phyloP scores from a whole-genome alignment of 2,888 invertebrate species.

The Acleris emargana region DNA sequence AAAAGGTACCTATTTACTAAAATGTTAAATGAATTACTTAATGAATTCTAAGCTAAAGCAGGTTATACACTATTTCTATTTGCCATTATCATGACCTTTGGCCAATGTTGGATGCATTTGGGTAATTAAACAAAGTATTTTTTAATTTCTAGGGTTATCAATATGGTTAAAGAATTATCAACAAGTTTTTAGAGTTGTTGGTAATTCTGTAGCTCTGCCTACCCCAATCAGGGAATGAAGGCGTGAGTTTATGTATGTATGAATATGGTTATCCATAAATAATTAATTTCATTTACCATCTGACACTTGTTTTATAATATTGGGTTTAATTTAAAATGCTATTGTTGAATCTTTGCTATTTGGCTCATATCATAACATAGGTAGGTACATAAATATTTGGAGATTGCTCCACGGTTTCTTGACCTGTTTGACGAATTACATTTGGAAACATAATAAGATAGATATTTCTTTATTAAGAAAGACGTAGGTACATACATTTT shows the following conservation, averaged over 20 bases:
- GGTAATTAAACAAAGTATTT: not conserved
- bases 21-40: not conserved
- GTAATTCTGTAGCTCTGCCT: too few species aligned
- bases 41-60: not conserved
- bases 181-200: too few species aligned
- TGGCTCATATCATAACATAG: too few species aligned
- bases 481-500: slow-evolving; percentile 47
- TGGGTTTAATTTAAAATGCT: not conserved
- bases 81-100: not conserved
- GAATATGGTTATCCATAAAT: not conserved
- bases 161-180: too few species aligned
- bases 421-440: slow-evolving; percentile 8
- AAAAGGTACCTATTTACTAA: not conserved
- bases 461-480: slow-evolving; percentile 43
- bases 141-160: not conserved
- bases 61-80: not conserved
- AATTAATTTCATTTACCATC: not conserved
- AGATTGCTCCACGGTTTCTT: slow-evolving; percentile 14
- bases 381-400: not conserved
- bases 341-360: not conserved
- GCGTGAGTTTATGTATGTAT: too few species aligned
- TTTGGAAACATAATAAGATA: slow-evolving; percentile 35
- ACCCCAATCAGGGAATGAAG: too few species aligned
- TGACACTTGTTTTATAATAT: not conserved
- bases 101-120: slow-evolving; percentile 10